Percentiles rank a stretch among this genome's conserved stretches.
Conservation (phyloP, 2,888 invertebrate species). For the Gonocerus acuteangulatus region DNA sequence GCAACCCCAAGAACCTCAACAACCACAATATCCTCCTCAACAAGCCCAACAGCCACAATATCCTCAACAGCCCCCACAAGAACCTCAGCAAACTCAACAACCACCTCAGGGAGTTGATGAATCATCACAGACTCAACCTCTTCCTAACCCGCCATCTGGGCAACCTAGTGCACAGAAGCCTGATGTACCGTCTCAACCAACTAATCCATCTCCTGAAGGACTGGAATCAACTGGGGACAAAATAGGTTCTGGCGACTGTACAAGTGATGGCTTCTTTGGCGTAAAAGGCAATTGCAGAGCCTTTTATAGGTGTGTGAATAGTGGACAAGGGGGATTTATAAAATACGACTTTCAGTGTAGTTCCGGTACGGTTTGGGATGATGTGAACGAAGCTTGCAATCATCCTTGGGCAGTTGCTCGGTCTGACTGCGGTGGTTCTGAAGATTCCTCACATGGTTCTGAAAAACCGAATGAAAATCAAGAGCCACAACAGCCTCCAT, state of each 20-base stretch:
- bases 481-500: not conserved
- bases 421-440: conserved; percentile 33
- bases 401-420: conserved; percentile 54
- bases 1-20: conserved; percentile 9
- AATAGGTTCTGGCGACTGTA: conserved; percentile 32
- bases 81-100: conserved; percentile 30
- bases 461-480: not conserved
- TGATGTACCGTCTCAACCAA: not conserved
- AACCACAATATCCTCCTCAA: conserved; percentile 14
- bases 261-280: conserved; percentile 39
- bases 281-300: conserved; percentile 42
- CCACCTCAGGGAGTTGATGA: conserved; percentile 1
- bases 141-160: not conserved
- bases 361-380: conserved; percentile 53
- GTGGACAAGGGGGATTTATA: conserved; percentile 41
- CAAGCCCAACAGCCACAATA: conserved; percentile 8
- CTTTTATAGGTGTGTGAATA: conserved; percentile 44
- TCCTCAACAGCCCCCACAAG: conserved; percentile 25
- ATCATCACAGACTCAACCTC: not conserved
- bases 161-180: not conserved
- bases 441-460: conserved; percentile 8
- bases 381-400: conserved; percentile 55
- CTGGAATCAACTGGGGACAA: conserved; percentile 28
- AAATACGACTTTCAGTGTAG: conserved; percentile 51
- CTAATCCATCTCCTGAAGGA: not conserved